A percentile compares a stretch with the other conserved stretches of the same genome.
phyloP scores from a whole-genome alignment of 2,113 vertebrate species.

The Urocitellus parryii region DNA sequence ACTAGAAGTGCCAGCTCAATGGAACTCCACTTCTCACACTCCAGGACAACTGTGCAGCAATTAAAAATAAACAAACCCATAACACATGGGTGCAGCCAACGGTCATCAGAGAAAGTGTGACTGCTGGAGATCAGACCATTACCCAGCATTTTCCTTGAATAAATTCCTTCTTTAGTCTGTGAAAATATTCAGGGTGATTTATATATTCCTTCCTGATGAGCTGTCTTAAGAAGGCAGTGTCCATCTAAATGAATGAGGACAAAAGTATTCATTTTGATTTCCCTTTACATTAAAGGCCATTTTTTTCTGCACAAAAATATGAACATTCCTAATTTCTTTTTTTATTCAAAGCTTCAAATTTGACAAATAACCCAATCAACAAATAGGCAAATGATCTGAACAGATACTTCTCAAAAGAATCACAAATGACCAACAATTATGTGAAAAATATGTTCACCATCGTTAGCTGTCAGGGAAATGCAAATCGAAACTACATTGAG shows the following conservation, averaged over 20 bases:
- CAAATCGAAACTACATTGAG: neutral
- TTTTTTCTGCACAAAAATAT: slow-evolving; percentile 17
- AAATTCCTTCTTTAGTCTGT: neutral
- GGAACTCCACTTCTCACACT: slow-evolving; percentile 72
- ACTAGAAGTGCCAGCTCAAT: slow-evolving; percentile 79
- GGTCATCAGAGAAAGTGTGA: slow-evolving; percentile 69
- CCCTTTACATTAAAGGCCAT: neutral
- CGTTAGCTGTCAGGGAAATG: neutral
- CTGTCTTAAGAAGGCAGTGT: slow-evolving; percentile 49
- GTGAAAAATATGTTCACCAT: neutral
- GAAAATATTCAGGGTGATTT: slow-evolving; percentile 49
- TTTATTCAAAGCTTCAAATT: neutral
- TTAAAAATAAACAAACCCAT: slow-evolving; percentile 67
- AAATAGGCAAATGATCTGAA: neutral
- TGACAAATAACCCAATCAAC: neutral
- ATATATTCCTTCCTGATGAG: slow-evolving; percentile 14
- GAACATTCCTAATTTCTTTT: neutral
- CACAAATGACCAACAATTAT: neutral
- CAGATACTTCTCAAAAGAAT: neutral
- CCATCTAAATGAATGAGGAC: neutral
- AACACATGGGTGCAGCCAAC: slow-evolving; percentile 61
- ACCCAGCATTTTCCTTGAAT: slow-evolving; percentile 46
- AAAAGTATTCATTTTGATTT: slow-evolving; percentile 5
- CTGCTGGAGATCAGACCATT: slow-evolving; percentile 63
- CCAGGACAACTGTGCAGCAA: slow-evolving; percentile 57